Percentiles rank a stretch among this genome's conserved stretches.
Conservation (phyloP, 2,888 invertebrate species). For the Noctua janthe region DNA sequence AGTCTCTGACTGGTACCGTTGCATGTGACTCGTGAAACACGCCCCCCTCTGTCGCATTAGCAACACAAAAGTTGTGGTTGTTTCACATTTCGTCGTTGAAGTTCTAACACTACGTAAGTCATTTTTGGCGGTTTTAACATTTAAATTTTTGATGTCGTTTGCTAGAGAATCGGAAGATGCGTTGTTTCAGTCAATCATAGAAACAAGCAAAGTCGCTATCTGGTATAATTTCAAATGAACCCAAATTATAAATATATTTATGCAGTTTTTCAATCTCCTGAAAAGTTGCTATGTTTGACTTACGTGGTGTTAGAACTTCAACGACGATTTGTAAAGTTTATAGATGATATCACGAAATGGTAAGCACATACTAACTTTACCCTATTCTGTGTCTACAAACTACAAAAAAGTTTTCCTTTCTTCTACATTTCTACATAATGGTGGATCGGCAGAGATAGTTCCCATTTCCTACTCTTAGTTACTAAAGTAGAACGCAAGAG, state of each 20-base stretch:
- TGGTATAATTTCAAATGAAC: too few species aligned
- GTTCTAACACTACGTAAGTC: too few species aligned
- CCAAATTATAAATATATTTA: too few species aligned
- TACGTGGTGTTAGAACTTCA: too few species aligned
- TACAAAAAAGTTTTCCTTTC: not conserved
- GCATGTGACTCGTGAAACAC: slow-evolving; percentile 27
- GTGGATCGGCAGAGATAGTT: not conserved
- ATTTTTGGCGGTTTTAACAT: too few species aligned
- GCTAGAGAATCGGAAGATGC: too few species aligned
- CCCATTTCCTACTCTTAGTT: slow-evolving; percentile 14
- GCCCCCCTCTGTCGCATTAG: slow-evolving; percentile 18
- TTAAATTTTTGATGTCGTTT: too few species aligned
- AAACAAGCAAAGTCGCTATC: too few species aligned
- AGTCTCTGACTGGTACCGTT: slow-evolving; percentile 36
- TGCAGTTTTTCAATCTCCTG: too few species aligned
- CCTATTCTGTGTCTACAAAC: not conserved
- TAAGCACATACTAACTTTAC: slow-evolving; percentile 13
- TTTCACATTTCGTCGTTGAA: not conserved
- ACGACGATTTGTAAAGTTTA: slow-evolving; percentile 5
- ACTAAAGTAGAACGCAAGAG: slow-evolving; percentile 2
- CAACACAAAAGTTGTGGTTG: slow-evolving; percentile 24
- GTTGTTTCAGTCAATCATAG: too few species aligned
- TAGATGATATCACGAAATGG: slow-evolving; percentile 28
- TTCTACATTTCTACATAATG: not conserved
- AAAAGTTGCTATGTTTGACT: too few species aligned